Evolutionary conservation across 2,888 invertebrate species (phyloP), one percentile per base, ranked within the genome.

Genomic region (Branchipolynoe longqiensis): DNA sequence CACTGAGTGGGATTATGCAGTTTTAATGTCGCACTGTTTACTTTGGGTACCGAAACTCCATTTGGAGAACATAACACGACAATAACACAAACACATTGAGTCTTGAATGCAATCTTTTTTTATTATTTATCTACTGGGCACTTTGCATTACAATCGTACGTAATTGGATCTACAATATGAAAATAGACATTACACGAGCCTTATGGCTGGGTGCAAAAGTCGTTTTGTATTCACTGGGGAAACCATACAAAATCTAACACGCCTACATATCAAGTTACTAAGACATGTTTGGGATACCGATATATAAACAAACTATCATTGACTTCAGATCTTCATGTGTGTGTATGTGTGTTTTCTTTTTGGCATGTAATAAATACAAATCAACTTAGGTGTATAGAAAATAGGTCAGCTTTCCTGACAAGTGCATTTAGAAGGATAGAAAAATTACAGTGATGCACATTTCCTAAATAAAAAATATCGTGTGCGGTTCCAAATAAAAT

Each of bases 401-500:
- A 78, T 78, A 78, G 41, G 78, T 78, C 78, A 78, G 78, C 22
- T 78, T 48, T 69, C 48, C 78, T 78, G 78, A 78, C 78, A 48
- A 54, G 78, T 78, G 78, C 78, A 78, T 78, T 78, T 78, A 78
- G 78, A 78, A 78, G 41, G 78, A 78, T 78, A 78, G 78, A 78
- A 78, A 74, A 78, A 78, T 78, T 78, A 78, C 78, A 78, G 25
- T 78, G 78, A 78, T 54, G 78, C 78, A 78, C 78, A 41, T 78
- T 78, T 78, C 48, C 78, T 54, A 78, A 78, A 78, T 78, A 78
- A 78, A 78, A 78, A 78, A 78, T 78, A 78, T 78, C 48, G 41
- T 78, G 78, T 78, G 78, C 78, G 78, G 78, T 78, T 78, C 54
- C 78, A 78, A 78, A 78, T 54, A 78, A 78, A 78, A 78, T 78